These are phyloP conservation scores for Elgaria multicarinata DNA, from an alignment of 2,113 vertebrate species.

Conservation along the genomic window DNA sequence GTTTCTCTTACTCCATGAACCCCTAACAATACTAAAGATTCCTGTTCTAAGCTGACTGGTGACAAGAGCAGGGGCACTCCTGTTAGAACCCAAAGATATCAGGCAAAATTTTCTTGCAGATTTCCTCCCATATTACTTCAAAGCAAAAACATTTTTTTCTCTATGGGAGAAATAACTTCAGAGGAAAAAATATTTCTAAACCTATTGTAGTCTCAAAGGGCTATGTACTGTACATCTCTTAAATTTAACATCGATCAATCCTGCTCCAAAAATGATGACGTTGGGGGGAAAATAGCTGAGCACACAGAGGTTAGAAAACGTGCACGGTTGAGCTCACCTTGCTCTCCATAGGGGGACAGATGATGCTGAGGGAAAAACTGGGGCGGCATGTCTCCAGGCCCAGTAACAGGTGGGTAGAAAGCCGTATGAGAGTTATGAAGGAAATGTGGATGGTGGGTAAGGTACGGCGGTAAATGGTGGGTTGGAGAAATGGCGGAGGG, in stretches of 20 bases:
- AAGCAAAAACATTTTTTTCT: neutral
- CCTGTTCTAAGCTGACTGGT: neutral
- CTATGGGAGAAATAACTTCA: too few relatives aligned
- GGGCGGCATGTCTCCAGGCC: constrained; percentile 91
- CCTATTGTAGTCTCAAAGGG: neutral
- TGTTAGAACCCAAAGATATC: neutral
- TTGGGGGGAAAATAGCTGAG: neutral
- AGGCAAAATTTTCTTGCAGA: neutral
- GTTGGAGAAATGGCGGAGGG: constrained; percentile 95
- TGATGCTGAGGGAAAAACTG: constrained; percentile 96
- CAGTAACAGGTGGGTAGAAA: constrained; percentile 94
- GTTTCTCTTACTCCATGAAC: neutral
- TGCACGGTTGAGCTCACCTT: constrained; percentile 82
- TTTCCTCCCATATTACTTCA: neutral
- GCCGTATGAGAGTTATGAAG: constrained; percentile 93
- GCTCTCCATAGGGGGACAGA: constrained; percentile 91
- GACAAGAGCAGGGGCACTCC: neutral
- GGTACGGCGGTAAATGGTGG: constrained; percentile 92
- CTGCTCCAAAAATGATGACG: neutral
- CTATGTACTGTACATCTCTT: neutral
- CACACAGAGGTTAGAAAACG: neutral
- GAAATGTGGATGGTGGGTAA: constrained; percentile 92
- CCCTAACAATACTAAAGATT: neutral
- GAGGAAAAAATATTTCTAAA: neutral
- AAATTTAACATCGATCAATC: neutral